Evolutionary conservation across 2,113 vertebrate genomes (phyloP).

Genomic region (Oceanites oceanicus): DNA sequence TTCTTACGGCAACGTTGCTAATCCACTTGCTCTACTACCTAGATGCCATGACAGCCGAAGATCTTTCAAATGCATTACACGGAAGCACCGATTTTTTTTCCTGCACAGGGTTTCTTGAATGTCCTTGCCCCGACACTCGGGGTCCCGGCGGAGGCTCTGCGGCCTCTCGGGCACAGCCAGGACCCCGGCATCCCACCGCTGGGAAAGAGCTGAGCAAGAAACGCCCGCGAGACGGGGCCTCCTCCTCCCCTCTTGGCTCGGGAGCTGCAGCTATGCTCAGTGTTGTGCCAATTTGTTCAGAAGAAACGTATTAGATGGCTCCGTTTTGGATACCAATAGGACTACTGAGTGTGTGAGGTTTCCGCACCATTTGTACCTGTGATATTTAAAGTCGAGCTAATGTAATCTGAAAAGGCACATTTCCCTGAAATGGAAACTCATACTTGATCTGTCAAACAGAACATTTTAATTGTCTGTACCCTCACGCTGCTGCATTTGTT

Average conservation of each 20-base stretch:
- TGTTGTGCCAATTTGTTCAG: background rate
- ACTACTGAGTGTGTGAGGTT: background rate
- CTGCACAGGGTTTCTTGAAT: background rate
- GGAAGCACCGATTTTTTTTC: rapidly evolving
- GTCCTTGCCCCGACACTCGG: background rate
- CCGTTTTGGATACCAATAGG: background rate
- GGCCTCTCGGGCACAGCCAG: background rate
- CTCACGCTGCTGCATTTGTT: background rate
- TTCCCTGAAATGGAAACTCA: background rate
- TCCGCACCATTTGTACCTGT: background rate
- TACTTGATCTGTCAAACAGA: background rate
- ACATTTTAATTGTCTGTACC: background rate
- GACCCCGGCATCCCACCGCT: background rate
- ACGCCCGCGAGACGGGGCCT: rapidly evolving
- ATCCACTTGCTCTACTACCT: background rate
- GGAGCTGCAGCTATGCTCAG: background rate
- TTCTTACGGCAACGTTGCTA: background rate
- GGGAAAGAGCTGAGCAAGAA: background rate
- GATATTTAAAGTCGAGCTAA: background rate
- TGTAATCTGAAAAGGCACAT: background rate
- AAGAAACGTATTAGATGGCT: background rate
- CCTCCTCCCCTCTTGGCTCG: background rate
- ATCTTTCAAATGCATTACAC: background rate
- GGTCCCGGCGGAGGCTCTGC: background rate
- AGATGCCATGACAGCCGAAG: background rate